These are phyloP conservation scores for Cottoperca gobio DNA, from an alignment of 2,797 vertebrate species.

Conservation along the genomic window DNA sequence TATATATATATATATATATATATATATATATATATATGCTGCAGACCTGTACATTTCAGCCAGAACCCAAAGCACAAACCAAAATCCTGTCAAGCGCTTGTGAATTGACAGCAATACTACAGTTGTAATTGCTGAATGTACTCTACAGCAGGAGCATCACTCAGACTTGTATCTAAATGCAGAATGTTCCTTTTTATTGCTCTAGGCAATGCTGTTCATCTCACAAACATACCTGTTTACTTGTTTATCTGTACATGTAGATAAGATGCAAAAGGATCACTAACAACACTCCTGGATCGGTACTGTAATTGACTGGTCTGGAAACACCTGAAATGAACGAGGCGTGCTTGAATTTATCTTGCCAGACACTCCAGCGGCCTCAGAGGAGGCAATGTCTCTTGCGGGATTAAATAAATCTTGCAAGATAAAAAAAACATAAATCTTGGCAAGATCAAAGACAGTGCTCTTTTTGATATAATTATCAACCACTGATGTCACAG, in stretches of 20 bases:
- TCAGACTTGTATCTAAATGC: not conserved
- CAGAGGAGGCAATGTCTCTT: conserved; percentile 10
- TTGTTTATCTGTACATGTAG: conserved; percentile 15
- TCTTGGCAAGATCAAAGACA: conserved; percentile 44
- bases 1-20: no score
- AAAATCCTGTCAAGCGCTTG: not conserved
- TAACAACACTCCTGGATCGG: not conserved
- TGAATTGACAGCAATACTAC: not conserved
- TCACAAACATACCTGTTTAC: conserved; percentile 14
- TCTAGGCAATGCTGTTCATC: not conserved
- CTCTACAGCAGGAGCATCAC: not conserved
- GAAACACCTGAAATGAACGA: conserved; percentile 45
- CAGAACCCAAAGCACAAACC: not conserved
- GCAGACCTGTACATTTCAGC: not conserved
- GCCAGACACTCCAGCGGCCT: conserved; percentile 30
- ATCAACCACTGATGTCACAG: conserved; percentile 51
- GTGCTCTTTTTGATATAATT: conserved; percentile 55
- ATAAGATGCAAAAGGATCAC: conserved; percentile 26
- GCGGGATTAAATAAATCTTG: conserved; percentile 40
- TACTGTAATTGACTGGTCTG: conserved; percentile 6
- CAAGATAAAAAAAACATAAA: conserved; percentile 38
- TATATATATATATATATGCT: no score
- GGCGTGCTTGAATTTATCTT: conserved; percentile 27
- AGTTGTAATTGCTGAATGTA: not conserved
- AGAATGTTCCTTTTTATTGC: not conserved